Evolutionary conservation across 2,797 vertebrate genomes (phyloP).

Genomic region (Crenuchus spilurus): DNA sequence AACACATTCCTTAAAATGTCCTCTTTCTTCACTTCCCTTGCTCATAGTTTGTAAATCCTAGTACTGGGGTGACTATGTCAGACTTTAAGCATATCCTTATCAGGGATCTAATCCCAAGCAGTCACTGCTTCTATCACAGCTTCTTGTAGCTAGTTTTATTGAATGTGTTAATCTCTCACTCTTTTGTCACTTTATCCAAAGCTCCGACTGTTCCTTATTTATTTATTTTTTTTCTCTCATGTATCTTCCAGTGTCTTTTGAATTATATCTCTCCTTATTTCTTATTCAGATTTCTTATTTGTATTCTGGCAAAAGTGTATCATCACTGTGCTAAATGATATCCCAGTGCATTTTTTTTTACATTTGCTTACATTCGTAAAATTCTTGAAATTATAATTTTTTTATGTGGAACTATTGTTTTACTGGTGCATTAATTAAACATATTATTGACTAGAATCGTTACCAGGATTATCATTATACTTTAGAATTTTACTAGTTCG

Average conservation of each 20-base stretch:
- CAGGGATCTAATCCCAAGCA: background rate
- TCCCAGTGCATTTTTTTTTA: too few species aligned
- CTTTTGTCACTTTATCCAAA: background rate
- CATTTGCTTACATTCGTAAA: too few species aligned
- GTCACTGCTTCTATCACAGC: background rate
- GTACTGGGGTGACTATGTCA: background rate
- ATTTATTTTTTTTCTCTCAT: background rate
- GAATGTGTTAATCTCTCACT: background rate
- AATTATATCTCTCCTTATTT: too few species aligned
- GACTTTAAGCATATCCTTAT: background rate
- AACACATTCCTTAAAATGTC: background rate
- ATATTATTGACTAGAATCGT: too few species aligned
- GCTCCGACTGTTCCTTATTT: background rate
- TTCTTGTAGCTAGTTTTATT: background rate
- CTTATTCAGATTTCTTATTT: too few species aligned
- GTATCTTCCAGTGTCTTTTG: background rate
- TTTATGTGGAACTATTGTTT: too few species aligned
- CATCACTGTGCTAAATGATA: too few species aligned
- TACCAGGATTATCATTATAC: too few species aligned
- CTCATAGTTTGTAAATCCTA: background rate
- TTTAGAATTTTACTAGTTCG: too few species aligned
- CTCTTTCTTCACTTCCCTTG: background rate
- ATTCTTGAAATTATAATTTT: too few species aligned
- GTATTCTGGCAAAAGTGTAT: too few species aligned
- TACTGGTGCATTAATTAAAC: too few species aligned